These are phyloP conservation scores for Mesitornis unicolor DNA, from an alignment of 2,113 vertebrate species.

Conservation along the genomic window DNA sequence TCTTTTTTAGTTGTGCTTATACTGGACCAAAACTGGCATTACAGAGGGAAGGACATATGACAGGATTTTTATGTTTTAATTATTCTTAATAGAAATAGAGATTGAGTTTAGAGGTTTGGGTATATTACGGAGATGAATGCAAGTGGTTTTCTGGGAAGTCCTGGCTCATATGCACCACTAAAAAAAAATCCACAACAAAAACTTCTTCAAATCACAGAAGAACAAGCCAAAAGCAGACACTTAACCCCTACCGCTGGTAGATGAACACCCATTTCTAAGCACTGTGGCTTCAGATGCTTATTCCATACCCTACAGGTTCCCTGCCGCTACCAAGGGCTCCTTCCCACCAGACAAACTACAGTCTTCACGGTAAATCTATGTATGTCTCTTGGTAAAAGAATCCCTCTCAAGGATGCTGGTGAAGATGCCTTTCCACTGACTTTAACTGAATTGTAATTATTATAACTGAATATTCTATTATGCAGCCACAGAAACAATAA, in stretches of 20 bases:
- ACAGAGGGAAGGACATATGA: not conserved
- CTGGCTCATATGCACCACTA: not conserved
- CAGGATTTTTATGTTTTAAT: not conserved
- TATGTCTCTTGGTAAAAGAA: not conserved
- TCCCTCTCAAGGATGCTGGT: not conserved
- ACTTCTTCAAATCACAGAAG: not conserved
- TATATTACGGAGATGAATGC: not conserved
- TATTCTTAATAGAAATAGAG: not conserved
- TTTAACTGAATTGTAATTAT: not conserved
- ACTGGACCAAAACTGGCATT: not conserved
- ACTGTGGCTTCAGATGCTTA: fast-evolving
- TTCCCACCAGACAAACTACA: not conserved
- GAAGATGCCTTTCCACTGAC: not conserved
- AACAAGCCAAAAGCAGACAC: not conserved
- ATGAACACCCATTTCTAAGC: not conserved
- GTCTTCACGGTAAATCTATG: fast-evolving
- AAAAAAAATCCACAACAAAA: not conserved
- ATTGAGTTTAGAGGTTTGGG: not conserved
- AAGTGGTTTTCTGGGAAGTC: not conserved
- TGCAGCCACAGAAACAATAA: not conserved
- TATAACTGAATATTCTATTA: not conserved
- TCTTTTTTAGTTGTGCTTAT: not conserved
- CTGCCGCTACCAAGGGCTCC: not conserved
- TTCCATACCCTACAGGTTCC: not conserved
- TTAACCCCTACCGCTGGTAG: not conserved